Conservation (phyloP, 2,888 invertebrate genomes). For the Macrosiphum euphorbiae region DNA sequence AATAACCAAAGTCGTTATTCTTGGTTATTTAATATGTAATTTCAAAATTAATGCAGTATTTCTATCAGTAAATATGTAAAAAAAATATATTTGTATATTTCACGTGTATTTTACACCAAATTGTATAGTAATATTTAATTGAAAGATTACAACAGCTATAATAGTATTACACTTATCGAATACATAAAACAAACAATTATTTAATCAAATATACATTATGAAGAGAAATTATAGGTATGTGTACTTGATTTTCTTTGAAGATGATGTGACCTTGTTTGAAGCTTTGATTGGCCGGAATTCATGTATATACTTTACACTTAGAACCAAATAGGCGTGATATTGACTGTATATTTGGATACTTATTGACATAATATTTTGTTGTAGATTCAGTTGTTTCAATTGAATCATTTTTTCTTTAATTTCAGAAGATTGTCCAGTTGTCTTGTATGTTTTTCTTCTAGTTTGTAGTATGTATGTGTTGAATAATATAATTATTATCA, state of each 20-base stretch:
- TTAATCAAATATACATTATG: background rate
- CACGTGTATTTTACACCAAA: background rate
- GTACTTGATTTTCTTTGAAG: background rate
- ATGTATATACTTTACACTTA: background rate
- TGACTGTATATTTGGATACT: background rate
- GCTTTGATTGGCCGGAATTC: background rate
- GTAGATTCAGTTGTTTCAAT: background rate
- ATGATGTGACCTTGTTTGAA: background rate
- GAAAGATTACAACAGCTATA: background rate
- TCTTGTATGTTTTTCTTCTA: background rate
- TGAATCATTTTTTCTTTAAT: background rate
- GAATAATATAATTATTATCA: too few species aligned
- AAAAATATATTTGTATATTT: too few species aligned
- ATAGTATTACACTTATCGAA: background rate
- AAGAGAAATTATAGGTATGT: background rate
- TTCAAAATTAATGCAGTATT: too few species aligned
- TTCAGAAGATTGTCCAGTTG: background rate
- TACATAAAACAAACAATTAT: conserved; percentile 2
- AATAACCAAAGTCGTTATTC: too few species aligned
- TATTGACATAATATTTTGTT: background rate
- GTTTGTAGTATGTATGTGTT: too few species aligned
- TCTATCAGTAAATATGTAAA: too few species aligned
- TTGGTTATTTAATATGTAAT: too few species aligned
- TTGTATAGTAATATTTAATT: background rate
- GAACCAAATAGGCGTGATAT: conserved; percentile 2